phyloP scores from a whole-genome alignment of 1,140 invertebrate species.

The Anagrus nilaparvatae region DNA sequence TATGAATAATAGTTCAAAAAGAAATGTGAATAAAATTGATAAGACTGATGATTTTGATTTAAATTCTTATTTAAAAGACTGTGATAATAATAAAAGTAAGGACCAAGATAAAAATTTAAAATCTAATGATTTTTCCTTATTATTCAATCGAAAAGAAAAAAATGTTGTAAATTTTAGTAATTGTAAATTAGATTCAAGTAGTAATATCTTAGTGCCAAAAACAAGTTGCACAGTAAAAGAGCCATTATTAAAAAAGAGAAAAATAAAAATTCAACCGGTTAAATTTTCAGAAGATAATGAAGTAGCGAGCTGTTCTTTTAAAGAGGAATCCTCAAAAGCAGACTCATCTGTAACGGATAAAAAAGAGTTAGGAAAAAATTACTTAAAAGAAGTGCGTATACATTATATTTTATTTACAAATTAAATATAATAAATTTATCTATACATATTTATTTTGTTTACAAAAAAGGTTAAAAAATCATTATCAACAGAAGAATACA shows the following conservation, averaged over 20 bases:
- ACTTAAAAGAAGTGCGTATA: constrained; percentile 27
- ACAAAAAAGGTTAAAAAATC: constrained; percentile 47
- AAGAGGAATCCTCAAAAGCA: constrained; percentile 18
- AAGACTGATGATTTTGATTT: constrained; percentile 22
- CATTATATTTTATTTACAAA: constrained; percentile 3
- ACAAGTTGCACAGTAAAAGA: constrained; percentile 26
- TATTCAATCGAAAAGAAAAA: constrained; percentile 19
- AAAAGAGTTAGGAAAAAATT: constrained; percentile 24
- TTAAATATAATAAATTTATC: constrained; percentile 33
- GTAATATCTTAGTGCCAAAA: constrained; percentile 26
- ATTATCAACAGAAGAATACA: constrained; percentile 44
- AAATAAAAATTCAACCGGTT: constrained; percentile 41
- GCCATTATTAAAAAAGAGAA: constrained; percentile 40
- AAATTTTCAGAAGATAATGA: constrained; percentile 25
- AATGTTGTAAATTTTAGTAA: constrained; percentile 28
- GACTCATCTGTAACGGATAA: constrained; percentile 15
- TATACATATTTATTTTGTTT: constrained; percentile 29
- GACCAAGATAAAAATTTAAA: constrained; percentile 10
- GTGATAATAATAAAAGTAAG: constrained; percentile 3
- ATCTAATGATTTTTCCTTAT: constrained; percentile 15
- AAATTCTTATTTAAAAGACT: constrained; percentile 15
- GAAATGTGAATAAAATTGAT: background rate
- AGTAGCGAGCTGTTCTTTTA: constrained; percentile 22
- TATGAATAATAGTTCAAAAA: background rate
- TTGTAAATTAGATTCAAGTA: constrained; percentile 19